A percentile compares a stretch with the other conserved stretches of the same genome.
These are phyloP conservation scores for Polyergus mexicanus DNA, from an alignment of 1,140 invertebrate species.

Conservation along the genomic window DNA sequence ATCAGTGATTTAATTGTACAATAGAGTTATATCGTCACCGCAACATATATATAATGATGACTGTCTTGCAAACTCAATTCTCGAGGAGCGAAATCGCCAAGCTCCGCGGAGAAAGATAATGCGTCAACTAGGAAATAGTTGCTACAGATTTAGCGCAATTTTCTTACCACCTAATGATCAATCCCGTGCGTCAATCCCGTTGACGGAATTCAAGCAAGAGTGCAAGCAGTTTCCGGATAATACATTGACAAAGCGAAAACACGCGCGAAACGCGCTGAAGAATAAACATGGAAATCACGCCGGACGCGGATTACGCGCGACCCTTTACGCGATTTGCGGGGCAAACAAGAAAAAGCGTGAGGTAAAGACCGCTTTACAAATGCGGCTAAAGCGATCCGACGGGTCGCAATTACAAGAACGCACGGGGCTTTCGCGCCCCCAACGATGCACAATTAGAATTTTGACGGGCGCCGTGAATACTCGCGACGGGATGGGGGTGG, in stretches of 20 bases:
- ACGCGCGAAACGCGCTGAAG: not conserved
- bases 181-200: not conserved
- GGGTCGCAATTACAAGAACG: constrained; percentile 57
- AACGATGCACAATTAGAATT: constrained; percentile 12
- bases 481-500: constrained; percentile 10
- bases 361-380: constrained; percentile 49
- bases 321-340: constrained; percentile 41
- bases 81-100: constrained; percentile 48
- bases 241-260: constrained; percentile 34
- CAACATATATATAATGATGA: not conserved
- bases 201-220: not conserved
- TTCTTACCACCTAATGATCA: not conserved
- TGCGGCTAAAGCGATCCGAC: constrained; percentile 64
- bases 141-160: not conserved
- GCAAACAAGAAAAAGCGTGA: constrained; percentile 48
- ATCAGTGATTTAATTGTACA: constrained; percentile 52
- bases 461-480: constrained; percentile 17
- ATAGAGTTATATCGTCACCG: constrained; percentile 59
- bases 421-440: not conserved
- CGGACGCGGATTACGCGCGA: constrained; percentile 60
- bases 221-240: constrained; percentile 41
- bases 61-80: constrained; percentile 57
- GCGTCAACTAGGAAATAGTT: not conserved
- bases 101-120: constrained; percentile 61
- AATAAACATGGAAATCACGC: constrained; percentile 8